These are phyloP conservation scores for Philantomba maxwellii DNA, from an alignment of 2,113 vertebrate genomes.

Conservation along the genomic window DNA sequence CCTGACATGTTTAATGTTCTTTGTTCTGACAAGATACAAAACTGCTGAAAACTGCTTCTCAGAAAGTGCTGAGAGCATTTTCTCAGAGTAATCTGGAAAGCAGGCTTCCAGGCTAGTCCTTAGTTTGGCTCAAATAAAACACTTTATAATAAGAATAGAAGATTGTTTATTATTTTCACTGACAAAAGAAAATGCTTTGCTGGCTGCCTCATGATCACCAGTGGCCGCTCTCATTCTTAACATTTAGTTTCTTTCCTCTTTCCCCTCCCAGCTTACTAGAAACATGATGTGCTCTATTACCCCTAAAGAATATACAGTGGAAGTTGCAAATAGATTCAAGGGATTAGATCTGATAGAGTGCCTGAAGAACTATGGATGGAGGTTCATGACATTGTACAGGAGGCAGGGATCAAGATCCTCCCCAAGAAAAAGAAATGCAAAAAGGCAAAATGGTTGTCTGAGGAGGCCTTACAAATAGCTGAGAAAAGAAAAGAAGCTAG, in stretches of 20 bases:
- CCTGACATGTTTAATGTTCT: not conserved
- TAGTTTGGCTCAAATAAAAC: not conserved
- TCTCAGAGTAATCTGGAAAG: not conserved
- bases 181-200: not conserved
- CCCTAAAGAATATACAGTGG: not conserved
- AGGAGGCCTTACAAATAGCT: not conserved
- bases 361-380: not conserved
- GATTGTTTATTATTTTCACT: not conserved
- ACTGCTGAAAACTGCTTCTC: not conserved
- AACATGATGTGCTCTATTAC: not conserved
- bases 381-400: not conserved
- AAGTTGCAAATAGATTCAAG: not conserved
- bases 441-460: not conserved
- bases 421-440: not conserved
- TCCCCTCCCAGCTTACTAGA: not conserved
- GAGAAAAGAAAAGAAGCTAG: not conserved
- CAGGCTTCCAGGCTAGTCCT: not conserved
- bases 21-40: not conserved
- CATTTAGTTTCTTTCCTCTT: not conserved
- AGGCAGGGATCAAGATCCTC: not conserved
- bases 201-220: not conserved
- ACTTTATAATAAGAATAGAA: not conserved
- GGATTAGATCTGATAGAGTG: not conserved
- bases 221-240: not conserved
- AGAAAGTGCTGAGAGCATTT: not conserved